These are phyloP conservation scores for Crenuchus spilurus DNA, from an alignment of 2,797 vertebrate genomes.

Conservation along the genomic window DNA sequence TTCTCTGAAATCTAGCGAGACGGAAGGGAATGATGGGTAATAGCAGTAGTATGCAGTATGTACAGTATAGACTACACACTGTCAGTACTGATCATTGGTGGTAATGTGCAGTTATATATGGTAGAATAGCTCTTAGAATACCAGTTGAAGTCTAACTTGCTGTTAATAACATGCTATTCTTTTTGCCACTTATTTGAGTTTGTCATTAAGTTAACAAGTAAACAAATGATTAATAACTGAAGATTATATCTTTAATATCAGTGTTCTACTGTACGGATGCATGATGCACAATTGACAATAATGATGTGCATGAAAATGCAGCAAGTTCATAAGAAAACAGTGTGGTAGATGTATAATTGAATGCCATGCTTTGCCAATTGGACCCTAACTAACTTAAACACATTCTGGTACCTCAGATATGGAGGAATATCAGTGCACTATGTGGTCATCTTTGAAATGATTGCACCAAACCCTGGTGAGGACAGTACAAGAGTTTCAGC, in stretches of 20 bases:
- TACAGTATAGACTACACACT: conserved; percentile 19
- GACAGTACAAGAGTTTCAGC: conserved; percentile 66
- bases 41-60: conserved; percentile 41
- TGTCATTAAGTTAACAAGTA: too few relatives aligned
- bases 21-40: conserved; percentile 86
- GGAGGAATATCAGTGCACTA: conserved; percentile 82
- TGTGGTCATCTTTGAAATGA: conserved; percentile 80
- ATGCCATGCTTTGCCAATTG: neutral
- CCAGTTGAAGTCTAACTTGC: too few relatives aligned
- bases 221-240: too few relatives aligned
- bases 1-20: conserved; percentile 79
- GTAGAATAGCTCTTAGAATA: too few relatives aligned
- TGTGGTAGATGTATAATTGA: too few relatives aligned
- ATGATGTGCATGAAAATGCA: neutral
- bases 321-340: neutral
- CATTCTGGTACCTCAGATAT: conserved; percentile 66
- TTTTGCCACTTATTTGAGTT: too few relatives aligned
- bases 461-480: conserved; percentile 69
- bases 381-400: conserved; percentile 8
- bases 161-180: too few relatives aligned
- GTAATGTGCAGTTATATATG: neutral
- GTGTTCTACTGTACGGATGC: too few relatives aligned
- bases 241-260: too few relatives aligned
- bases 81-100: too few relatives aligned
- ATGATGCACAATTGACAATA: too few relatives aligned